A percentile compares a stretch with the other conserved stretches of the same genome.
Conservation (phyloP, 2,113 vertebrate species). For the Pseudolaguvia tuberculata region DNA sequence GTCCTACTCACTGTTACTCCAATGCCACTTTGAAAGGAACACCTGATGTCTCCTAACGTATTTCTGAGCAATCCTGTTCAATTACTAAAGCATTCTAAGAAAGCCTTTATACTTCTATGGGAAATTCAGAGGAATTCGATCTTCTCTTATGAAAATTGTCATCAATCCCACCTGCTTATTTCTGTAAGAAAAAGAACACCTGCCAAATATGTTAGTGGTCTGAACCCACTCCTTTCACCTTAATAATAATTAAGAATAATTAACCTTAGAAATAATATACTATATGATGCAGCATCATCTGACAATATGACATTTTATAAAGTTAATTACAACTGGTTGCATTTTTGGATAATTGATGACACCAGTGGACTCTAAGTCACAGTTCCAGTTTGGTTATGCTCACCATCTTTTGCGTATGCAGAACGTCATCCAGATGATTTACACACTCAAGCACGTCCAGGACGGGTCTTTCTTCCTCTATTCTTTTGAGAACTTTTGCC, state of each 20-base stretch:
- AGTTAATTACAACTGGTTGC: not conserved
- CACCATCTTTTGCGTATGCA: constrained; percentile 15
- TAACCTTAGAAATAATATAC: not conserved
- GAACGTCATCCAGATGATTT: constrained; percentile 4
- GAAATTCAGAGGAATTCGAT: not conserved
- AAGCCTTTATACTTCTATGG: not conserved
- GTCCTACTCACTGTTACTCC: not conserved
- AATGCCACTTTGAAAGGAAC: not conserved
- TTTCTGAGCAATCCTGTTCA: too few species aligned
- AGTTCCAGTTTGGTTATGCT: constrained; percentile 6
- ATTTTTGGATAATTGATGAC: not conserved
- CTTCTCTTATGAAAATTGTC: not conserved
- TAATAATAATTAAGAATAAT: too few species aligned
- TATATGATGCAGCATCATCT: not conserved
- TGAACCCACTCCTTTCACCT: not conserved
- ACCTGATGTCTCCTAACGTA: too few species aligned
- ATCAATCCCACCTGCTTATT: not conserved
- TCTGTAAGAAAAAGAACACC: not conserved
- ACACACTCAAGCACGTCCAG: constrained; percentile 9
- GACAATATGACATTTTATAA: not conserved
- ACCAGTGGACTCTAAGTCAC: too few species aligned
- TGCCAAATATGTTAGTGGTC: not conserved
- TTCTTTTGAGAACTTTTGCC: constrained; percentile 15
- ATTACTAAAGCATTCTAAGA: not conserved
- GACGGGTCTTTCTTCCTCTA: not conserved